Conservation (phyloP, 2,797 vertebrate species). For the Pelodytes ibericus region DNA sequence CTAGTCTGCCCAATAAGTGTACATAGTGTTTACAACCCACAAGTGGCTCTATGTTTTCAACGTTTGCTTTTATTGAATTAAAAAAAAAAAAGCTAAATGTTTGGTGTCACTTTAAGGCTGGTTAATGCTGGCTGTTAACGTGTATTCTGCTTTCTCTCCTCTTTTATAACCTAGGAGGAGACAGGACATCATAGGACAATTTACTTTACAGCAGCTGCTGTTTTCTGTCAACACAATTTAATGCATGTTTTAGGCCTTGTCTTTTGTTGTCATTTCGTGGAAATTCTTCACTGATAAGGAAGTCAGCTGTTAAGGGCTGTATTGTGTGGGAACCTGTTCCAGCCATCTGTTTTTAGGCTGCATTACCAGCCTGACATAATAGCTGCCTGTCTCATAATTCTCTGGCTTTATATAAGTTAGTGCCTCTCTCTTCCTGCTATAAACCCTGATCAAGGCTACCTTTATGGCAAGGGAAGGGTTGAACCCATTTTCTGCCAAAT, state of each 20-base stretch:
- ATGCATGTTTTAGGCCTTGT: slow-evolving; percentile 11
- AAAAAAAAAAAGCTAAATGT: no score
- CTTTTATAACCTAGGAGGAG: slow-evolving; percentile 8
- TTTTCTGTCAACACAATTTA: slow-evolving; percentile 25
- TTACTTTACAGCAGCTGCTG: slow-evolving; percentile 36
- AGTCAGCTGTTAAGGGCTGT: slow-evolving; percentile 19
- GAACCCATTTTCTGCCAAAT: no score
- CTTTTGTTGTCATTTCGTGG: slow-evolving; percentile 32
- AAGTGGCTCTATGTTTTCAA: no score
- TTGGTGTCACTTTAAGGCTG: no score
- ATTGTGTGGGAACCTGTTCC: slow-evolving; percentile 7
- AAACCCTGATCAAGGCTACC: no score
- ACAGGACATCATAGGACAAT: slow-evolving; percentile 8
- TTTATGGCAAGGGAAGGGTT: no score
- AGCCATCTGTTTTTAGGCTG: slow-evolving; percentile 25
- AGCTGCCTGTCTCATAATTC: neutral
- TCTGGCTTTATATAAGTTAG: neutral
- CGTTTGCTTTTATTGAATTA: no score
- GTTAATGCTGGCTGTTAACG: no score
- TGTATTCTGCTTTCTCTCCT: neutral
- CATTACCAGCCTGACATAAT: neutral
- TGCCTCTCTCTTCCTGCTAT: neutral
- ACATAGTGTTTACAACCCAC: no score
- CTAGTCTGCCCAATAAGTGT: no score
- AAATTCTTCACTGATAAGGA: slow-evolving; percentile 12